Evolutionary conservation across 1,140 invertebrate species (phyloP).

Genomic region (Trachymyrmex cornetzi): DNA sequence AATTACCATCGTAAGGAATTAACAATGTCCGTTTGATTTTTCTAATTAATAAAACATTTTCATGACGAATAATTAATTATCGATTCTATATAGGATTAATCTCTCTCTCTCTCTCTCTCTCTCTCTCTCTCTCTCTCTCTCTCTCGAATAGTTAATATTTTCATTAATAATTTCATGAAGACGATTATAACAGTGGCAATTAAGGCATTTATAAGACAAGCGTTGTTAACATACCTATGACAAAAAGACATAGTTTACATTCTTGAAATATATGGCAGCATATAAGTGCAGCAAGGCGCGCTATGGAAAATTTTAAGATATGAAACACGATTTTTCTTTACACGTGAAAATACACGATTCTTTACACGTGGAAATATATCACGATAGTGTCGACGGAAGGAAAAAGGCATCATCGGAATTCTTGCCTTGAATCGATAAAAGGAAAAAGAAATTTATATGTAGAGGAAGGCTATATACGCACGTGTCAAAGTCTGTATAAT

Average conservation of each 20-base stretch:
- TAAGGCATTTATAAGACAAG: not conserved
- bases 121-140: too few relatives aligned
- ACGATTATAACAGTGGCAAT: not conserved
- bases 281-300: not conserved
- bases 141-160: not conserved
- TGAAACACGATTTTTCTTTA: not conserved
- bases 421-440: constrained; percentile 11
- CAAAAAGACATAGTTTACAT: not conserved
- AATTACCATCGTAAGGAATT: not conserved
- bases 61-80: not conserved
- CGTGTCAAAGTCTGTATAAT: not conserved
- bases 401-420: not conserved
- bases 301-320: not conserved
- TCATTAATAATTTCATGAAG: not conserved
- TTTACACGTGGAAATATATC: not conserved
- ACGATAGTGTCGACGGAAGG: not conserved
- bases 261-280: not conserved
- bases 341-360: not conserved
- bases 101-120: too few relatives aligned
- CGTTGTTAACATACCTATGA: not conserved
- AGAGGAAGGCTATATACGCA: not conserved
- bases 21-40: not conserved
- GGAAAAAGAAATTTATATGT: not conserved
- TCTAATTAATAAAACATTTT: not conserved
- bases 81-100: not conserved